Evolutionary conservation across 2,888 invertebrate genomes (phyloP).

Genomic region (Ectemnius continuus): DNA sequence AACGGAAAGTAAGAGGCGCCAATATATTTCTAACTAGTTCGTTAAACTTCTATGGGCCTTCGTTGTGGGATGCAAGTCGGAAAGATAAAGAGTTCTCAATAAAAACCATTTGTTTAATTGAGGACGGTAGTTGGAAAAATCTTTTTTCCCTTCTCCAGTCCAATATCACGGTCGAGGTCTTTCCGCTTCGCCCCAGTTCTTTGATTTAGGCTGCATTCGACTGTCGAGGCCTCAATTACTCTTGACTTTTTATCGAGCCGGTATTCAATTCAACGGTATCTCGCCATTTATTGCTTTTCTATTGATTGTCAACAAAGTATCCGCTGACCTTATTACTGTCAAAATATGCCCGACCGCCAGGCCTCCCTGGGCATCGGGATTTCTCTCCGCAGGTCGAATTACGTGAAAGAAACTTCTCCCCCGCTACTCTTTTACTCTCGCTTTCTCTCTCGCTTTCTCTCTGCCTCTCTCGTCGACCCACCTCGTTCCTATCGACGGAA

Average conservation of each 20-base stretch:
- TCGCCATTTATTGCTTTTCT: constrained; percentile 49
- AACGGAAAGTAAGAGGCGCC: no score
- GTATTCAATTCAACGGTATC: constrained; percentile 42
- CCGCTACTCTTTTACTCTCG: no score
- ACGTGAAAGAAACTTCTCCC: constrained; percentile 47
- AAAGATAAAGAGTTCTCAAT: constrained; percentile 2
- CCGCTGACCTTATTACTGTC: constrained; percentile 49
- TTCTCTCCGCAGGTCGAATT: constrained; percentile 25
- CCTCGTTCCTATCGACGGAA: constrained; percentile 26
- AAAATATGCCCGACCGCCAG: constrained; percentile 19
- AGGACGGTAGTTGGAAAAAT: constrained; percentile 40
- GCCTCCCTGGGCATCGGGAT: constrained; percentile 1
- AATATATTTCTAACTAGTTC: no score
- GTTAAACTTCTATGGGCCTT: no score
- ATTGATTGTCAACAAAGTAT: constrained; percentile 50
- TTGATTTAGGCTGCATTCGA: constrained; percentile 36
- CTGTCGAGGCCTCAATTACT: constrained; percentile 25
- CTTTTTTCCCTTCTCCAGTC: neutral
- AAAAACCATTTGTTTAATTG: constrained; percentile 44
- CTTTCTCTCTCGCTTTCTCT: no score
- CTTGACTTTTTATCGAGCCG: constrained; percentile 30
- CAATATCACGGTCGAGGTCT: neutral
- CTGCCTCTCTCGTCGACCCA: no score
- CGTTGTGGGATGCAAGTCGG: no score
- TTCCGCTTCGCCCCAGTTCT: constrained; percentile 45